A percentile compares a stretch with the other conserved stretches of the same genome.
Evolutionary conservation across 2,888 invertebrate genomes (phyloP).

Genomic region (Dendrolimus houi): DNA sequence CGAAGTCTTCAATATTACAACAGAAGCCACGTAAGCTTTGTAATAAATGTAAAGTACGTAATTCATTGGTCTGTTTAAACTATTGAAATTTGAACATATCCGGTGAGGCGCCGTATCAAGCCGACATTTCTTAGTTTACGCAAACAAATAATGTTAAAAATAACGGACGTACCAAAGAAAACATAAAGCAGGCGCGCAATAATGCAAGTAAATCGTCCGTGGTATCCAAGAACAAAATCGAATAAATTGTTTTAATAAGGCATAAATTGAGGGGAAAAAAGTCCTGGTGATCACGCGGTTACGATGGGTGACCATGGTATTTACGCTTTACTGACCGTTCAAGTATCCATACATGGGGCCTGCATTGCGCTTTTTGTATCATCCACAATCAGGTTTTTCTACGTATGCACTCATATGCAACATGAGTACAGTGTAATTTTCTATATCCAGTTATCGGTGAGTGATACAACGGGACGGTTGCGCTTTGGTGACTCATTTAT

Average conservation of each 20-base stretch:
- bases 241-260: slow-evolving; percentile 71
- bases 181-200: slow-evolving; percentile 41
- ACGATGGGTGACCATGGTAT: slow-evolving; percentile 72
- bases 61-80: not conserved
- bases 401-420: slow-evolving; percentile 21
- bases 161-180: slow-evolving; percentile 53
- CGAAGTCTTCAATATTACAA: no score
- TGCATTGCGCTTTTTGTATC: slow-evolving; percentile 56
- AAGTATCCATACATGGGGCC: slow-evolving; percentile 43
- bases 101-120: not conserved
- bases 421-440: slow-evolving; percentile 26
- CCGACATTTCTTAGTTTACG: slow-evolving; percentile 9
- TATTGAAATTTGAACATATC: not conserved
- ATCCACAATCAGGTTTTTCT: slow-evolving; percentile 29
- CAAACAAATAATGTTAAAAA: slow-evolving; percentile 40
- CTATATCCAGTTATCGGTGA: slow-evolving; percentile 35
- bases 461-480: slow-evolving; percentile 26
- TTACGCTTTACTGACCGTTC: slow-evolving; percentile 57
- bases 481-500: slow-evolving; percentile 19
- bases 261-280: slow-evolving; percentile 58
- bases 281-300: slow-evolving; percentile 52
- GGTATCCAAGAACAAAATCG: slow-evolving; percentile 54
- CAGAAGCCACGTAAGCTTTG: no score
- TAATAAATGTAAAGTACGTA: no score
- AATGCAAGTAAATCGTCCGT: slow-evolving; percentile 59